phyloP scores from a whole-genome alignment of 2,888 invertebrate species.

The Drosophila macrothrix region DNA sequence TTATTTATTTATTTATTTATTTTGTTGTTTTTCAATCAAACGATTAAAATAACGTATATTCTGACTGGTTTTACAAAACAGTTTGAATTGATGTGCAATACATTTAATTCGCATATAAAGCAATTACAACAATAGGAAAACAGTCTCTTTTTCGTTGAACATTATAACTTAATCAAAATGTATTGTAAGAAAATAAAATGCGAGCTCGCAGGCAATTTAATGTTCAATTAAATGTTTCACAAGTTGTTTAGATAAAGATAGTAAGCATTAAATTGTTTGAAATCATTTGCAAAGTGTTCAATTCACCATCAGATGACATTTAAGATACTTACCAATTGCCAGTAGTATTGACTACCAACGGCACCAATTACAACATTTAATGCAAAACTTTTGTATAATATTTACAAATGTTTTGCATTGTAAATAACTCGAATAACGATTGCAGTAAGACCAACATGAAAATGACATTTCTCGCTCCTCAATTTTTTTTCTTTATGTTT shows the following conservation, averaged over 20 bases:
- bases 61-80: neutral
- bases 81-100: neutral
- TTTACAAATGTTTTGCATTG: constrained; percentile 73
- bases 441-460: constrained; percentile 57
- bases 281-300: neutral
- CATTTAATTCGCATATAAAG: neutral
- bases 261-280: neutral
- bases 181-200: no score
- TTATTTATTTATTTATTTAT: constrained; percentile 28
- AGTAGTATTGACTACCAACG: neutral
- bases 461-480: constrained; percentile 60
- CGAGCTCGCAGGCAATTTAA: no score
- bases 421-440: constrained; percentile 40
- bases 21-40: neutral
- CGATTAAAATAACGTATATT: neutral
- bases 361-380: constrained; percentile 51
- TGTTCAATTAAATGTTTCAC: neutral
- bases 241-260: neutral
- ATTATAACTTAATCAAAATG: neutral
- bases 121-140: neutral
- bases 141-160: neutral
- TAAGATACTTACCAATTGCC: neutral
- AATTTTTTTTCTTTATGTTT: constrained; percentile 6
- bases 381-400: constrained; percentile 72
- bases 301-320: neutral